Percentiles rank a stretch among this genome's conserved stretches.
phyloP scores from a whole-genome alignment of 2,888 invertebrate species.

The Hypolimnas misippus region DNA sequence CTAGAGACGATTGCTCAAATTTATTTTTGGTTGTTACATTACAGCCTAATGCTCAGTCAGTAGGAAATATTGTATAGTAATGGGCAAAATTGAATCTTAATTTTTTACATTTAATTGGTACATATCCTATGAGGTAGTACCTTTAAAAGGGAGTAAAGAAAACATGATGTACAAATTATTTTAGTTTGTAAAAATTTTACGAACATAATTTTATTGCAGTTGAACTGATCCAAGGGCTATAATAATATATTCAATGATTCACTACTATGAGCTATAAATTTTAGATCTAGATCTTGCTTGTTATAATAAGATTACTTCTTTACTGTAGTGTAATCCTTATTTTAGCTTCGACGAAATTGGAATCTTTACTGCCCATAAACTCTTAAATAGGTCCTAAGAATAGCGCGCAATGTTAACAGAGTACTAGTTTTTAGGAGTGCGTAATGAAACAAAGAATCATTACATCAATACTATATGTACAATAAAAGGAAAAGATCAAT shows the following conservation, averaged over 20 bases:
- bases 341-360: conserved; percentile 21
- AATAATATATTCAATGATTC: neutral
- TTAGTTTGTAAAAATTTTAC: too few species aligned
- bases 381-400: conserved; percentile 24
- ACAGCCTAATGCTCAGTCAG: too few species aligned
- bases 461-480: neutral
- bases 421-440: neutral
- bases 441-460: neutral
- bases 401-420: neutral
- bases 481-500: too few species aligned
- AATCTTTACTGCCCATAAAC: conserved; percentile 35
- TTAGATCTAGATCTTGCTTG: neutral
- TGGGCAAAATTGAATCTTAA: too few species aligned
- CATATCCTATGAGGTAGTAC: too few species aligned
- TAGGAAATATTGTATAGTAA: too few species aligned
- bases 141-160: too few species aligned
- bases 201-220: too few species aligned
- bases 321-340: conserved; percentile 19
- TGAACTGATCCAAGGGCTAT: neutral
- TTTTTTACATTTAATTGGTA: too few species aligned
- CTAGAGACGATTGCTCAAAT: too few species aligned
- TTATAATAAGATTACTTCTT: conserved; percentile 22
- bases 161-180: too few species aligned
- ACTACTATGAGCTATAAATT: neutral
- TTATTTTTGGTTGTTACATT: too few species aligned